These are phyloP conservation scores for Atrichornis clamosus DNA, from an alignment of 2,113 vertebrate species.

Conservation along the genomic window DNA sequence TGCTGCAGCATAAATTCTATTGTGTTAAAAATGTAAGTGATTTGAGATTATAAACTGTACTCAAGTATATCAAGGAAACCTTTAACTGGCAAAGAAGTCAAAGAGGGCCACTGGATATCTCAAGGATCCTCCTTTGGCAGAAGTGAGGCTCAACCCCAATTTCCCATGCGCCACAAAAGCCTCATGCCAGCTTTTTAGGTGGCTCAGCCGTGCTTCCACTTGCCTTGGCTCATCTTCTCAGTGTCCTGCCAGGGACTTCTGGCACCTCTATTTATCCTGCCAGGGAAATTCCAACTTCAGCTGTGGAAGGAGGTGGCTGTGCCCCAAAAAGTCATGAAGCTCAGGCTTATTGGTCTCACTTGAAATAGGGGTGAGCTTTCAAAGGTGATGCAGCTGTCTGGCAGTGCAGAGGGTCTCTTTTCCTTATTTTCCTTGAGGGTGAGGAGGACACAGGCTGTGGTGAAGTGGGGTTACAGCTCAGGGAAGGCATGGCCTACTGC, in stretches of 20 bases:
- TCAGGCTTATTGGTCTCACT: background rate
- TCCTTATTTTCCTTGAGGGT: background rate
- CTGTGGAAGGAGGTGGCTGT: background rate
- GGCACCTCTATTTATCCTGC: background rate
- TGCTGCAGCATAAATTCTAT: background rate
- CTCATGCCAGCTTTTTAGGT: background rate
- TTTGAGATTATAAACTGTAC: background rate
- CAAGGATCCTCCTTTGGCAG: background rate
- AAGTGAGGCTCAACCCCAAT: background rate
- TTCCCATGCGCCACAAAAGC: background rate
- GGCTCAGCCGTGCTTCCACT: background rate
- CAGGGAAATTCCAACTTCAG: constrained; percentile 34
- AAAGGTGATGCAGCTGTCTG: background rate
- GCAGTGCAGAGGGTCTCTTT: background rate
- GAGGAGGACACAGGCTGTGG: background rate
- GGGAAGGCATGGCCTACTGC: background rate
- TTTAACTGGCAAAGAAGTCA: background rate
- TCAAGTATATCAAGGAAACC: background rate
- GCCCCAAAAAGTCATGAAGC: background rate
- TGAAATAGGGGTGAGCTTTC: background rate
- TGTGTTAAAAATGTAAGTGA: background rate
- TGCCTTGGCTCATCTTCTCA: background rate
- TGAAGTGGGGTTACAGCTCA: background rate
- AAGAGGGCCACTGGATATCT: background rate
- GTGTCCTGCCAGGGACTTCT: background rate